A percentile compares a stretch with the other conserved stretches of the same genome.
phyloP scores from a whole-genome alignment of 2,113 vertebrate species.

The Naja naja region DNA sequence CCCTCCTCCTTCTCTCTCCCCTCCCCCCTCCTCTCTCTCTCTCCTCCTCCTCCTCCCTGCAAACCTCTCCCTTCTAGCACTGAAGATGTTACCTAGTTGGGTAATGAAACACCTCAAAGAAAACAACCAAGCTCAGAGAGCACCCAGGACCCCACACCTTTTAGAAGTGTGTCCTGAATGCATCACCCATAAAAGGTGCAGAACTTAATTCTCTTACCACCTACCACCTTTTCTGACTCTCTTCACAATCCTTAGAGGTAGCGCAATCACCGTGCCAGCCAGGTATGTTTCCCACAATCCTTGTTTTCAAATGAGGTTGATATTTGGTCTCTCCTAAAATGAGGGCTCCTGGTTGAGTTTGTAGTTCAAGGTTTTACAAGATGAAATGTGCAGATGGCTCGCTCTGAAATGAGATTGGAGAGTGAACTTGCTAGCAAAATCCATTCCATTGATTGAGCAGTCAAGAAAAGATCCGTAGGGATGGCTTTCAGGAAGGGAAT shows the following conservation, averaged over 20 bases:
- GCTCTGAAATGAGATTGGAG: constrained; percentile 29
- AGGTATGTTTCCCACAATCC: neutral
- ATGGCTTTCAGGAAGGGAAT: constrained; percentile 11
- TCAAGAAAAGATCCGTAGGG: neutral
- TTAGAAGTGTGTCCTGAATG: neutral
- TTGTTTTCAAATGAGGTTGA: constrained; percentile 11
- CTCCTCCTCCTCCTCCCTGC: too few relatives aligned
- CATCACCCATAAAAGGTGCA: neutral
- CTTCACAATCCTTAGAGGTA: neutral
- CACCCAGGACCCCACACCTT: neutral
- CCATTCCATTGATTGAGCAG: neutral
- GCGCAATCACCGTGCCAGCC: too few relatives aligned
- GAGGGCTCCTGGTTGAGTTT: neutral
- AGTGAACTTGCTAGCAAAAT: constrained; percentile 17
- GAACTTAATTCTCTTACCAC: neutral
- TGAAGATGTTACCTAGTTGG: neutral
- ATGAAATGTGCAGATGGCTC: neutral
- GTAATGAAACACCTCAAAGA: neutral
- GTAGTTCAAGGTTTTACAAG: constrained; percentile 32
- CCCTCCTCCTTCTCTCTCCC: too few relatives aligned
- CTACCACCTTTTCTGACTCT: neutral
- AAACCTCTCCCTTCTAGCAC: neutral
- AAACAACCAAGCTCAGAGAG: neutral
- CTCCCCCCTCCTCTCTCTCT: too few relatives aligned
- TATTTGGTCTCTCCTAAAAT: constrained; percentile 16